A percentile compares a stretch with the other conserved stretches of the same genome.
Conservation (phyloP, 2,797 vertebrate species). For the Sebastes hubbsi region DNA sequence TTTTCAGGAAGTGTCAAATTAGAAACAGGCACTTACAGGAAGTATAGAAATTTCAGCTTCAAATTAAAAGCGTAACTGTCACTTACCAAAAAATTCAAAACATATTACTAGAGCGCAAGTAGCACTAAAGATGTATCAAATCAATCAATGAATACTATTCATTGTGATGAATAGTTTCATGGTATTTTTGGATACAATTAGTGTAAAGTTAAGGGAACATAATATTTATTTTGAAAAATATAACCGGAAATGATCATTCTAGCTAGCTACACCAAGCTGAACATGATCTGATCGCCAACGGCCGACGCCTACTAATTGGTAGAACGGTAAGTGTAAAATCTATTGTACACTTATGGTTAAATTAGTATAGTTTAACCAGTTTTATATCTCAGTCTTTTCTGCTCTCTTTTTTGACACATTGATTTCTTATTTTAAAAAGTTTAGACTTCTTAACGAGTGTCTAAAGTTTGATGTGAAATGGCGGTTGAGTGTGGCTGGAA, state of each 20-base stretch:
- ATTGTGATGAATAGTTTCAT: fast-evolving
- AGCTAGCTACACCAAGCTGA: too few species aligned
- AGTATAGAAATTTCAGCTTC: background rate
- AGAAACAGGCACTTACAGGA: background rate
- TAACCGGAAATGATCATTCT: constrained; percentile 7
- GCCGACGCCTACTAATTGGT: constrained; percentile 65
- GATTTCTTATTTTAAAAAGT: background rate
- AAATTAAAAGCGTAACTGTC: constrained; percentile 44
- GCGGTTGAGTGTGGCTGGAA: constrained; percentile 27
- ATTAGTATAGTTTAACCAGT: fast-evolving
- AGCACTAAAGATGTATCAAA: background rate
- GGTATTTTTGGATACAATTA: fast-evolving
- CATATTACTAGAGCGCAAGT: background rate
- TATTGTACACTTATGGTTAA: background rate
- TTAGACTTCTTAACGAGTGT: background rate
- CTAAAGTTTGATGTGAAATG: constrained; percentile 47
- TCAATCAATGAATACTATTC: fast-evolving
- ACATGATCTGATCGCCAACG: background rate
- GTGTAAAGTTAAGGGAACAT: background rate
- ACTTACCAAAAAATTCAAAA: background rate
- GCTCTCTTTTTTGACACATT: background rate
- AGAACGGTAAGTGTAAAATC: constrained; percentile 53
- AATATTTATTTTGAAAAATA: background rate
- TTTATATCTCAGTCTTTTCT: fast-evolving
- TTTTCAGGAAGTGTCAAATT: background rate